Evolutionary conservation across 2,888 invertebrate species (phyloP).

Genomic region (Caenorhabditis sp.): DNA sequence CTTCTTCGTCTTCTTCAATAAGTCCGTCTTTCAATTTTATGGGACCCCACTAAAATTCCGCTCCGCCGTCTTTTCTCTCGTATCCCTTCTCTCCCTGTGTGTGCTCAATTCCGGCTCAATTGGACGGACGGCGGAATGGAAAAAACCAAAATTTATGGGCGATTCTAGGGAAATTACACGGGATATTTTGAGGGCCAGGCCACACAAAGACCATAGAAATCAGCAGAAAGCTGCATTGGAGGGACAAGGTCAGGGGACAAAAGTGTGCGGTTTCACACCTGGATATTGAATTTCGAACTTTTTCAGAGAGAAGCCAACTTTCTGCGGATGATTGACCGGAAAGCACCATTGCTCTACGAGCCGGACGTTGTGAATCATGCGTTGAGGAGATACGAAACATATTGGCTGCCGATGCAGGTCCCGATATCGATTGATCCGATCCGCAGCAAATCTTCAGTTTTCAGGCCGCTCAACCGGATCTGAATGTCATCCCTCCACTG

Average conservation of each 20-base stretch:
- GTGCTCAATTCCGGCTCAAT: conserved; percentile 51
- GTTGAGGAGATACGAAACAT: conserved; percentile 84
- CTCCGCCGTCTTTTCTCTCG: conserved; percentile 15
- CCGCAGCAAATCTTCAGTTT: conserved; percentile 19
- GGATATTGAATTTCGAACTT: conserved; percentile 11
- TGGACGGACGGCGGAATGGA: conserved; percentile 45
- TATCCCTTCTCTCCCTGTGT: conserved; percentile 46
- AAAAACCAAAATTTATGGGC: conserved; percentile 66
- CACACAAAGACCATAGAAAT: conserved; percentile 17
- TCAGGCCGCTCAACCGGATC: conserved; percentile 74
- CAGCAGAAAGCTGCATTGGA: too few relatives aligned
- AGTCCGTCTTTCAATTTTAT: conserved; percentile 56
- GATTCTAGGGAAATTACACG: conserved; percentile 14
- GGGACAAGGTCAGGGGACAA: neutral
- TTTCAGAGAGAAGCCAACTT: conserved; percentile 83
- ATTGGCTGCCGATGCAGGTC: conserved; percentile 85
- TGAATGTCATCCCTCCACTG: conserved; percentile 84
- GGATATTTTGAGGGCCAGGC: neutral
- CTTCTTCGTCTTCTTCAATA: conserved; percentile 28
- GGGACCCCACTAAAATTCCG: conserved; percentile 44
- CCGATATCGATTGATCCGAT: too few relatives aligned
- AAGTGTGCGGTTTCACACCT: conserved; percentile 36
- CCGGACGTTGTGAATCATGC: conserved; percentile 84
- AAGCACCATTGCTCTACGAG: conserved; percentile 82
- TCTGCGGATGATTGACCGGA: conserved; percentile 83